Evolutionary conservation across 2,888 invertebrate genomes (phyloP).

Genomic region (Ellobium chinense): DNA sequence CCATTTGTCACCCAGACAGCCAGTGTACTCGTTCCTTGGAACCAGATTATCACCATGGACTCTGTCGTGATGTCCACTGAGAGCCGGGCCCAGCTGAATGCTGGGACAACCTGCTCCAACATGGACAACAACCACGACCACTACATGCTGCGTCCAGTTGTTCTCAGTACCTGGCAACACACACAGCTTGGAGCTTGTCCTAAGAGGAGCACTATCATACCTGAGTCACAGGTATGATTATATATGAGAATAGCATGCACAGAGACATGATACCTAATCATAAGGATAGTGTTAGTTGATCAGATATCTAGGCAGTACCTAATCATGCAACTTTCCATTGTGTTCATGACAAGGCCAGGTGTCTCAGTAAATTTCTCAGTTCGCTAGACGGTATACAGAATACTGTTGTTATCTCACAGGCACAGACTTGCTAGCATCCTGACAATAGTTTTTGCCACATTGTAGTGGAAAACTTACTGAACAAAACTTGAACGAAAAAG

Average conservation of each 20-base stretch:
- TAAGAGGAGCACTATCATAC: conserved; percentile 76
- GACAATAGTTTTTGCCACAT: too few relatives aligned
- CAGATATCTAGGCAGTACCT: too few relatives aligned
- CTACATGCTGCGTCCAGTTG: conserved; percentile 73
- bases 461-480: too few relatives aligned
- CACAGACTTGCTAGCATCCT: too few relatives aligned
- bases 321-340: too few relatives aligned
- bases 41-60: conserved; percentile 89
- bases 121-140: conserved; percentile 70
- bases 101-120: conserved; percentile 40
- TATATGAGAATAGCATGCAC: too few relatives aligned
- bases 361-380: not conserved
- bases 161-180: conserved; percentile 78
- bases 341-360: too few relatives aligned
- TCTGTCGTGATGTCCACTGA: conserved; percentile 69
- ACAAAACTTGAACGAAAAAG: too few relatives aligned
- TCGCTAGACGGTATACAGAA: too few relatives aligned
- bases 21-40: conserved; percentile 88
- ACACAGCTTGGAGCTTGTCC: conserved; percentile 78
- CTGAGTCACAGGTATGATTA: conserved; percentile 75
- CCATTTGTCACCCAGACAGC: conserved; percentile 87
- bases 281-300: too few relatives aligned
- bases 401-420: too few relatives aligned
- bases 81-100: conserved; percentile 76
- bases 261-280: too few relatives aligned